Base-by-base conservation (phyloP, 64 coral and sea anemone species). In the Pocillopora damicornis region DNA sequence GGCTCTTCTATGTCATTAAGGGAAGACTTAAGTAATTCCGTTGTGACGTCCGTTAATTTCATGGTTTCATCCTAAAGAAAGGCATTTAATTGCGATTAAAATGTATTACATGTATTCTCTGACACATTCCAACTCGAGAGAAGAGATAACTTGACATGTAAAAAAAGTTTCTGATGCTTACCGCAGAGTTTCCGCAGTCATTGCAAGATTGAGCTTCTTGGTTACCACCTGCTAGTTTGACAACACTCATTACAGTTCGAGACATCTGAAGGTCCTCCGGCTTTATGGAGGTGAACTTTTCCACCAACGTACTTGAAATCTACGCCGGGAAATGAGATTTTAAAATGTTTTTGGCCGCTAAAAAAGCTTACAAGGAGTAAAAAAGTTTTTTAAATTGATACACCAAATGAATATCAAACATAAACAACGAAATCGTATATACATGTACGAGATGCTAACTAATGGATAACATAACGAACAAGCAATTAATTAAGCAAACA, bases 1-100 rank as follows among this genome's bases (percentile, higher is more conserved):
- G 79, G 61, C 15, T 82, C 60, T 14, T 82, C 79, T 16, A 61
- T 61, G 61, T 82, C 79, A 17, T 64, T 64, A 18, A 82, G 79
- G 30, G 30, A 26, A 18, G 61, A 64, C 10, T 18, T 35, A 0
- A 82, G 79, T 38, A 64, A 61, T 11, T 82, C 65, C 64, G 79
- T 65, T 18, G 60, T 16, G 13, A 12, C 37, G 16, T 82, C 60
- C 11, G 79, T 17, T 34, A 82, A 17, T 37, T 64, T 64, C 26
- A 82, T 8, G 12, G n/a, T 59, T 15, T 35, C 34, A 14, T 63
- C 30, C 61, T 65, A 65, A 11, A 18, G 10, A 22, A 69, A 22
- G 13, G 20, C 14, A 66, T 13, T 66, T 7, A 4, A 51, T 51
- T 51, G 7, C 2, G 42, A 51, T 51, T 30, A 30, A 51, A 51